Conservation (phyloP, 53 echinoderm and acorn worm species). For the Antedon mediterranea region DNA sequence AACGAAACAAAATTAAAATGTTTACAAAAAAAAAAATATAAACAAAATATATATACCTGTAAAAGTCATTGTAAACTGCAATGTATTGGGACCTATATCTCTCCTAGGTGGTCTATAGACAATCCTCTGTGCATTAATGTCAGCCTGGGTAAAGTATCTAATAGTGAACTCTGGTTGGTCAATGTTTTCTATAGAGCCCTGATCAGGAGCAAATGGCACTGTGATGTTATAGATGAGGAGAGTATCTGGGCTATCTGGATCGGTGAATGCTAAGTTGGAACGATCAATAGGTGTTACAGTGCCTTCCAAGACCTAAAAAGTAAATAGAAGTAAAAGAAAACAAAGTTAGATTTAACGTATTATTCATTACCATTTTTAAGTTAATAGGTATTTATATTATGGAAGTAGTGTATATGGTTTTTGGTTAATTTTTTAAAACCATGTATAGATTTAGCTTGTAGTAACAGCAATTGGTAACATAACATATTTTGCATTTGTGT, state of each 20-base stretch:
- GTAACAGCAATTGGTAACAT: too few species aligned
- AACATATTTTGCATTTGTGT: too few species aligned
- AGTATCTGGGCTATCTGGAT: constrained; percentile 71
- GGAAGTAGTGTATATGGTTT: too few species aligned
- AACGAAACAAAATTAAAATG: too few species aligned
- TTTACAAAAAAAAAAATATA: too few species aligned
- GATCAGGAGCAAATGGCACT: constrained; percentile 28
- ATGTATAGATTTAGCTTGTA: too few species aligned
- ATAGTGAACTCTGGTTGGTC: constrained; percentile 43
- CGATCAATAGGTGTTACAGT: constrained; percentile 41
- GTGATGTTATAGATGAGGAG: constrained; percentile 82
- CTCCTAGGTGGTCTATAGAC: constrained; percentile 64
- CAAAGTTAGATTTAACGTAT: too few species aligned
- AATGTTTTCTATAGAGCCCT: constrained; percentile 60
- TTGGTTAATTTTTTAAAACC: too few species aligned
- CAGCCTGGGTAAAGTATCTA: constrained; percentile 75
- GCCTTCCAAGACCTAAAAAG: constrained; percentile 53
- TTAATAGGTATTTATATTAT: too few species aligned
- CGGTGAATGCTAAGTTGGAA: constrained; percentile 59
- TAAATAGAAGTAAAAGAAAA: not conserved
- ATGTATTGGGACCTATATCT: constrained; percentile 25
- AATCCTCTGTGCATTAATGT: constrained; percentile 80
- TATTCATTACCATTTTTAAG: too few species aligned
- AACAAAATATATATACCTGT: too few species aligned
- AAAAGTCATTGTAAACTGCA: constrained; percentile 49